Percentiles rank a stretch among this genome's conserved stretches.
Evolutionary conservation across 1,140 invertebrate species (phyloP).

Genomic region (Microplitis mediator): DNA sequence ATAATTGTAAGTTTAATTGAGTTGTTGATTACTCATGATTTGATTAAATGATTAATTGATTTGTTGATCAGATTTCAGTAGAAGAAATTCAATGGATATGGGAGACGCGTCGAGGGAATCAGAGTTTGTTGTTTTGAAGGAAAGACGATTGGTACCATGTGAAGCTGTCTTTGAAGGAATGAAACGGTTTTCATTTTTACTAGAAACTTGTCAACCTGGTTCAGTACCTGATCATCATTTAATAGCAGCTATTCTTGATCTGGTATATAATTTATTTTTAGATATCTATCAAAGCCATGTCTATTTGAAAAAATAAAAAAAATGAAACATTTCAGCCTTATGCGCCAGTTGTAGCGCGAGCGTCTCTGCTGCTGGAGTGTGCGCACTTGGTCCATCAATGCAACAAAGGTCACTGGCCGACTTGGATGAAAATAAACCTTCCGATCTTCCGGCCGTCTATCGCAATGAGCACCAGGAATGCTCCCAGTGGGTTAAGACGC

Average conservation of each 20-base stretch:
- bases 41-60: not conserved
- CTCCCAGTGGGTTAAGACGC: slow-evolving; percentile 69
- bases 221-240: slow-evolving; percentile 94
- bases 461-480: slow-evolving; percentile 61
- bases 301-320: not conserved
- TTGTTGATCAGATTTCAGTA: slow-evolving; percentile 71
- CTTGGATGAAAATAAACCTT: slow-evolving; percentile 90
- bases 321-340: slow-evolving; percentile 74
- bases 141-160: slow-evolving; percentile 78
- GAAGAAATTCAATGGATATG: slow-evolving; percentile 80
- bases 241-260: slow-evolving; percentile 91
- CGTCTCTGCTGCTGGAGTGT: slow-evolving; percentile 91
- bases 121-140: slow-evolving; percentile 85
- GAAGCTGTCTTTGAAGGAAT: slow-evolving; percentile 80
- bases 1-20: slow-evolving; percentile 68
- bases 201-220: slow-evolving; percentile 95
- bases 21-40: not conserved
- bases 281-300: not conserved
- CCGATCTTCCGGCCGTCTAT: slow-evolving; percentile 80
- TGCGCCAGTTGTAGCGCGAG: slow-evolving; percentile 89
- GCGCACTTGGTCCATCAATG: slow-evolving; percentile 96
- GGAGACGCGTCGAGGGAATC: slow-evolving; percentile 80
- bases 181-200: slow-evolving; percentile 82
- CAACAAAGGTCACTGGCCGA: slow-evolving; percentile 97
- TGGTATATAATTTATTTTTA: slow-evolving; percentile 72